Evolutionary conservation across 1,140 invertebrate species (phyloP).

Genomic region (Drosophila novamexicana): DNA sequence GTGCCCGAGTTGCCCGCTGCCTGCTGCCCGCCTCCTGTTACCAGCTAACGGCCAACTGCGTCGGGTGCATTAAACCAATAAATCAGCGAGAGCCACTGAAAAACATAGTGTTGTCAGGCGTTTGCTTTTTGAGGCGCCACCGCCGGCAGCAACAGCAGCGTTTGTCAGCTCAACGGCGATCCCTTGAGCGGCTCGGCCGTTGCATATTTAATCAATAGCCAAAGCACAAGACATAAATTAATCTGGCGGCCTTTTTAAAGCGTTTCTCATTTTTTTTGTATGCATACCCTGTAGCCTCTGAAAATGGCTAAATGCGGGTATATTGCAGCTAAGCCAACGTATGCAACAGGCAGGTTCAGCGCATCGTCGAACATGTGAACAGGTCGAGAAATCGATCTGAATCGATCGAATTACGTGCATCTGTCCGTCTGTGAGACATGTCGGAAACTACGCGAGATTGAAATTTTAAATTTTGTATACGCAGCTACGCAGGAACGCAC

Average conservation of each 20-base stretch:
- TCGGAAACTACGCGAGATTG: too few species aligned
- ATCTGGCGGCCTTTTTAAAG: slow-evolving; percentile 67
- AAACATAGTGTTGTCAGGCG: slow-evolving; percentile 73
- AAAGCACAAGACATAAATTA: slow-evolving; percentile 73
- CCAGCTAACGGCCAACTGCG: slow-evolving; percentile 24
- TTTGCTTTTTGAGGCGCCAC: slow-evolving; percentile 48
- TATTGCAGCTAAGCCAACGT: background rate
- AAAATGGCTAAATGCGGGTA: background rate
- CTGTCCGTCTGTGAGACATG: too few species aligned
- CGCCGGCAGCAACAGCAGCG: slow-evolving; percentile 4
- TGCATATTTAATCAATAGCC: slow-evolving; percentile 81
- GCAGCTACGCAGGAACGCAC: too few species aligned
- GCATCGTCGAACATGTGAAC: too few species aligned
- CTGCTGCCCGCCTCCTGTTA: background rate
- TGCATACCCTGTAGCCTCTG: background rate
- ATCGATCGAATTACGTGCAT: too few species aligned
- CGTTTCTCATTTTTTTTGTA: slow-evolving; percentile 40
- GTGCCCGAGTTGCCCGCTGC: background rate
- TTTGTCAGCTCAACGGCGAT: slow-evolving; percentile 19
- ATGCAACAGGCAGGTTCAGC: background rate
- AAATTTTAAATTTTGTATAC: too few species aligned
- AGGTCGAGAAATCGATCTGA: too few species aligned
- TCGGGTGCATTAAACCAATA: slow-evolving; percentile 80
- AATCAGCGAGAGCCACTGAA: slow-evolving; percentile 69
- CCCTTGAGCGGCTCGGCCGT: slow-evolving; percentile 11